Conservation (phyloP, 2,113 vertebrate species). For the Egretta garzetta region DNA sequence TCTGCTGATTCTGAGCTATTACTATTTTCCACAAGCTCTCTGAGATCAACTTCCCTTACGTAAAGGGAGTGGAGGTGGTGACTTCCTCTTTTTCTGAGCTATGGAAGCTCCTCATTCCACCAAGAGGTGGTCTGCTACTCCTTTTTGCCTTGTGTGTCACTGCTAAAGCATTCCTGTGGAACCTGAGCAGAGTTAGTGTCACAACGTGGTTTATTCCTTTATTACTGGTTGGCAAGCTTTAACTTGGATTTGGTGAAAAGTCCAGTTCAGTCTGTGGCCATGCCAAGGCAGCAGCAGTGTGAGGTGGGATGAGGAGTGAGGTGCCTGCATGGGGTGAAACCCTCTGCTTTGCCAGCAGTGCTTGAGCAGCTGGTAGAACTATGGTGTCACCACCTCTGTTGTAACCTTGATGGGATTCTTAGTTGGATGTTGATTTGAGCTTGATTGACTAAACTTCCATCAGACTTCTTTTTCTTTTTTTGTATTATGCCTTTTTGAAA, state of each 20-base stretch:
- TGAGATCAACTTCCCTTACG: background rate
- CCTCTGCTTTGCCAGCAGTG: background rate
- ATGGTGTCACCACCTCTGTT: accelerated
- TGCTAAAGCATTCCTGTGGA: background rate
- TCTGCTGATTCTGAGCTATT: background rate
- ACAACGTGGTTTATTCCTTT: accelerated
- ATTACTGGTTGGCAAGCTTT: background rate
- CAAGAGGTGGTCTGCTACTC: background rate
- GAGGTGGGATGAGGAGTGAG: background rate
- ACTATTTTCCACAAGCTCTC: background rate
- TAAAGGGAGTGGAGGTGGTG: background rate
- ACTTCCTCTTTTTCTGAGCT: background rate
- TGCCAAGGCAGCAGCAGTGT: background rate
- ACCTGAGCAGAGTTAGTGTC: background rate
- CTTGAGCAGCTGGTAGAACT: accelerated
- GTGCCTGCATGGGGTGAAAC: background rate
- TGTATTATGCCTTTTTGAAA: background rate
- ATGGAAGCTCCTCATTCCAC: background rate
- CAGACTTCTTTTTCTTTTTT: background rate
- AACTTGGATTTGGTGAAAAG: background rate
- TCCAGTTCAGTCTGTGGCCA: background rate
- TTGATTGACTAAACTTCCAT: background rate
- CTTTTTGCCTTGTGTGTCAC: background rate
- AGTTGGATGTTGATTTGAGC: background rate
- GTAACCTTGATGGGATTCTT: background rate